Conservation (phyloP, 1,140 invertebrate species). For the Antheraea pernyi region DNA sequence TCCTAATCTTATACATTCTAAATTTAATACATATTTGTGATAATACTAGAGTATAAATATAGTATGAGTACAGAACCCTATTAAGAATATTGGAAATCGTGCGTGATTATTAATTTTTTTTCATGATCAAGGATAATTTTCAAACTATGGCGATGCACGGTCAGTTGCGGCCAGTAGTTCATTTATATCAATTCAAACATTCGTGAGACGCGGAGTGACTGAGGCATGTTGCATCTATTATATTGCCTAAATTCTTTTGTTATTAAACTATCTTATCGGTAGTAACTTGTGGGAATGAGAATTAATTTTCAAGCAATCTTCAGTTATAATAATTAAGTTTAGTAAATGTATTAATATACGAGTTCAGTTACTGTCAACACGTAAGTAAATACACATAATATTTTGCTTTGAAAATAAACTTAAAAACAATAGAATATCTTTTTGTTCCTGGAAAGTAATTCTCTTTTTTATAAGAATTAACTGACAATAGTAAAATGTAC, state of each 20-base stretch:
- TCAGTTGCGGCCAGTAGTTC: slow-evolving; percentile 21
- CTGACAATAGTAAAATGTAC: background rate
- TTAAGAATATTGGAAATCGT: slow-evolving; percentile 17
- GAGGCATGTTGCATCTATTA: background rate
- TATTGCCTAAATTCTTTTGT: background rate
- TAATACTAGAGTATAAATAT: too few species aligned
- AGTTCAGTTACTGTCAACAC: background rate
- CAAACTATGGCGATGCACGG: slow-evolving; percentile 28
- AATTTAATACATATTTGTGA: too few species aligned
- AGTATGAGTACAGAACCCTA: slow-evolving; percentile 13
- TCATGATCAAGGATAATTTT: slow-evolving; percentile 34
- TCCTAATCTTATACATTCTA: too few species aligned
- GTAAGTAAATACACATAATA: background rate
- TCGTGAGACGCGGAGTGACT: slow-evolving; percentile 24
- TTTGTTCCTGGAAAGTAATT: too few species aligned
- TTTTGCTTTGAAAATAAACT: background rate
- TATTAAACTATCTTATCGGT: background rate
- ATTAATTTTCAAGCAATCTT: background rate
- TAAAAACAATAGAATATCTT: too few species aligned
- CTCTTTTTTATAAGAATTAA: too few species aligned
- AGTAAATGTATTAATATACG: background rate
- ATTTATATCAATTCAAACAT: slow-evolving; percentile 51
- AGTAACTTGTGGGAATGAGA: background rate
- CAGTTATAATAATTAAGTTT: background rate
- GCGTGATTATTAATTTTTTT: slow-evolving; percentile 20